Base-by-base conservation (phyloP, 2,797 vertebrate genomes). In the Characodon lateralis region DNA sequence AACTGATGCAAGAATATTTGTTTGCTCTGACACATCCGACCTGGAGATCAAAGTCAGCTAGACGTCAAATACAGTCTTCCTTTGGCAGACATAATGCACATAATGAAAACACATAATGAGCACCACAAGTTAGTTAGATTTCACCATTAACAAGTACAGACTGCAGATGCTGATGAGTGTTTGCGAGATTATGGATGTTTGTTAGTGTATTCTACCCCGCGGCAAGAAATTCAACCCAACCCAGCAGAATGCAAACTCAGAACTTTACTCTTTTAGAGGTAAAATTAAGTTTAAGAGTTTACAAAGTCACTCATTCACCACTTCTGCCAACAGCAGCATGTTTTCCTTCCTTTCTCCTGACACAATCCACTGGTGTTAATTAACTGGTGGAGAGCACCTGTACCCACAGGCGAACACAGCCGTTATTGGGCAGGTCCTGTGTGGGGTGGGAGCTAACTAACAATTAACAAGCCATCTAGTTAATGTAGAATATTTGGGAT, bases 281-380 rank as follows among this genome's bases (percentile, higher is more conserved):
- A 77, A 89, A 84, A 85, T 80, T 0, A 66, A 84, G 81, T 87
- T 87, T 74, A 82, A 80, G 83, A 83, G 87, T 86, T 87, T 78
- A 84, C 88, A 86, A 88, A 88, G 84, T 83, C 78, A 77, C 74
- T 83, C 74, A 70, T 46, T 85, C 22, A n/a, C 55, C 55, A 18
- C 81, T 91, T 87, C 70, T 87, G 88, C 85, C 71, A 66, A 83
- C 72, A 77, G 79, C 83, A 89, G 89, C 86, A 79, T 75, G 91
- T 90, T 89, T 71, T 70, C 70, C 85, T 76, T 86, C 77, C 78
- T 24, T 82, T 81, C 65, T 81, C 76, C 80, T 85, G 86, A 89
- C 85, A 92, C 88, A 88, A 83, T 92, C 46, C 71, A 81, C 79
- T 77, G 81, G 83, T 89, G 71, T 79, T 93, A 92, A 93, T 92